These are phyloP conservation scores for Caenorhabditis becei DNA, from an alignment of 2,888 invertebrate species.

Conservation along the genomic window DNA sequence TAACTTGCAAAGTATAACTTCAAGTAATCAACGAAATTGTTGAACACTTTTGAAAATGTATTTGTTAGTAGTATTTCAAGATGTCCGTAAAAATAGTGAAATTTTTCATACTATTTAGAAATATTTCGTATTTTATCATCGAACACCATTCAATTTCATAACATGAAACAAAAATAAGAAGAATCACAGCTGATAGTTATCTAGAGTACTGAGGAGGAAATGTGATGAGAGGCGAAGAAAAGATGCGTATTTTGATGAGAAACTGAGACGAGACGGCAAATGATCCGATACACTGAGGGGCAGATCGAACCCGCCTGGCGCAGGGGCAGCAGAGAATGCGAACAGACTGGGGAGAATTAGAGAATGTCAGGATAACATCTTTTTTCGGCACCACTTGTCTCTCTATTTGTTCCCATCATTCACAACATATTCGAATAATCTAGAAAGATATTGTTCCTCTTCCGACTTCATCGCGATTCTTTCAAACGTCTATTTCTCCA, in stretches of 20 bases:
- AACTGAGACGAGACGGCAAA: slow-evolving; percentile 30
- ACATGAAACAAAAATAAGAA: background rate
- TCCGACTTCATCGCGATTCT: background rate
- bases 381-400: slow-evolving; percentile 47
- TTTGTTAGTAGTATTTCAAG: too few relatives aligned
- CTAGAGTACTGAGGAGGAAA: slow-evolving; percentile 9
- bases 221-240: background rate
- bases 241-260: slow-evolving; percentile 22
- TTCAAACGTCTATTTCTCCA: background rate
- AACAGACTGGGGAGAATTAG: slow-evolving; percentile 18
- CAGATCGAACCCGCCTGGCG: slow-evolving; percentile 41
- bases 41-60: too few relatives aligned
- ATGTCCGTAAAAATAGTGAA: too few relatives aligned
- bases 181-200: slow-evolving; percentile 21
- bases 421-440: slow-evolving; percentile 44
- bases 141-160: too few relatives aligned
- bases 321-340: slow-evolving; percentile 16
- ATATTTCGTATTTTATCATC: too few relatives aligned
- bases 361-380: slow-evolving; percentile 58
- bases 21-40: too few relatives aligned
- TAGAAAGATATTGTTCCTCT: slow-evolving; percentile 36
- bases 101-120: too few relatives aligned
- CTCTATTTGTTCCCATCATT: slow-evolving; percentile 31
- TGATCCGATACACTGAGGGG: slow-evolving; percentile 32
- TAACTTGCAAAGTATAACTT: too few relatives aligned